These are phyloP conservation scores for Eucera pruinosa DNA, from an alignment of 2,888 invertebrate genomes.

Conservation along the genomic window DNA sequence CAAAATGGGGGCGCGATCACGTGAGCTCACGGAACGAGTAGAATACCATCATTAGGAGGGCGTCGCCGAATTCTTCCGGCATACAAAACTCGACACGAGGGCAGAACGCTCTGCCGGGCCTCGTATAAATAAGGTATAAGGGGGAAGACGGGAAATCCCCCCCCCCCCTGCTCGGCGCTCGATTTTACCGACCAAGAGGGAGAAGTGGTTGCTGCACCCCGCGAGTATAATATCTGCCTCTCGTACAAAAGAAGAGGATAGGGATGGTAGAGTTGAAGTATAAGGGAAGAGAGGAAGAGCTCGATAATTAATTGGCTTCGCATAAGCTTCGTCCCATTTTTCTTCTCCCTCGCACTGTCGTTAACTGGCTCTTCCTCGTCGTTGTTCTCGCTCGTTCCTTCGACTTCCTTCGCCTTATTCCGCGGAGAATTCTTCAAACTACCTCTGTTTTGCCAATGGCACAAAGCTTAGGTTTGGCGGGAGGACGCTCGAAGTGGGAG, in stretches of 20 bases:
- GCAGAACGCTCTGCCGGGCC: constrained; percentile 46
- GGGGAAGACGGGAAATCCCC: constrained; percentile 50
- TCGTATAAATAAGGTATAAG: constrained; percentile 67
- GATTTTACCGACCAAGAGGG: constrained; percentile 50
- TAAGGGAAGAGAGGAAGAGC: constrained; percentile 44
- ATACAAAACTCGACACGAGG: constrained; percentile 69
- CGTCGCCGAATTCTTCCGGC: constrained; percentile 71
- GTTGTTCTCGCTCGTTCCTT: constrained; percentile 35
- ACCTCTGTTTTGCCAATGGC: constrained; percentile 43
- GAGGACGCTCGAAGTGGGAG: not conserved
- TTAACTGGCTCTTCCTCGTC: constrained; percentile 6
- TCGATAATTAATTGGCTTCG: constrained; percentile 76
- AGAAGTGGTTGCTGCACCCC: constrained; percentile 17
- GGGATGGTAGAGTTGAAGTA: not conserved
- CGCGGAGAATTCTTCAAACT: constrained; percentile 48
- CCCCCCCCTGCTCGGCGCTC: constrained; percentile 46
- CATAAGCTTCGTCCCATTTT: constrained; percentile 76
- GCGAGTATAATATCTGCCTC: constrained; percentile 57
- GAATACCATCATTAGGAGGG: constrained; percentile 75
- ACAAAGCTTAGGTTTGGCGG: constrained; percentile 3
- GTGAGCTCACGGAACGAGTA: constrained; percentile 64
- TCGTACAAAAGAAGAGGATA: constrained; percentile 12
- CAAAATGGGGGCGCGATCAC: constrained; percentile 60
- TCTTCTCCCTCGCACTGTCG: constrained; percentile 57
- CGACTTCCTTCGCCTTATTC: constrained; percentile 43